These are phyloP conservation scores for Cremastinae sp. DNA, from an alignment of 2,888 invertebrate genomes.

Conservation along the genomic window DNA sequence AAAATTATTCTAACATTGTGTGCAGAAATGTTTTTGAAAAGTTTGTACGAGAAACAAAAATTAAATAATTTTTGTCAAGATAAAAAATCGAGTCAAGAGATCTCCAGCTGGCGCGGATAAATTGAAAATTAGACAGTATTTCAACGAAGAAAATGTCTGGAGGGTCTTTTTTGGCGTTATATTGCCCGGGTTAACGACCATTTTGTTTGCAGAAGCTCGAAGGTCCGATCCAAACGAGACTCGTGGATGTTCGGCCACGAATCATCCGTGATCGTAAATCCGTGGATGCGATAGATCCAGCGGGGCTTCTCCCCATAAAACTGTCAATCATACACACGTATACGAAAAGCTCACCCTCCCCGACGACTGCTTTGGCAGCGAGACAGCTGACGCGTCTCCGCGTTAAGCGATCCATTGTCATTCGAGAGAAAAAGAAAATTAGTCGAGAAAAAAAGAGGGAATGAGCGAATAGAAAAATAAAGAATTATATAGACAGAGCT, in stretches of 20 bases:
- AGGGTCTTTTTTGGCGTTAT: neutral
- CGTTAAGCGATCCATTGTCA: conserved; percentile 76
- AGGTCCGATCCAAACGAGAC: conserved; percentile 13
- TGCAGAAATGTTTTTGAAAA: no score
- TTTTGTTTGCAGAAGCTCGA: conserved; percentile 19
- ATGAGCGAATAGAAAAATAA: neutral
- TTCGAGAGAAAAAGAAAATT: conserved; percentile 36
- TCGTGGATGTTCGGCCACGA: conserved; percentile 66
- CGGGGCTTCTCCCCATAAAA: conserved; percentile 73
- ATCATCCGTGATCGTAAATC: conserved; percentile 69
- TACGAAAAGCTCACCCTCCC: conserved; percentile 65
- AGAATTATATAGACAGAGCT: conserved; percentile 9
- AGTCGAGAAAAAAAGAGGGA: conserved; percentile 1
- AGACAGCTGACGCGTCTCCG: conserved; percentile 76
- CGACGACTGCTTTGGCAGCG: conserved; percentile 56
- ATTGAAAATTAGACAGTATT: neutral
- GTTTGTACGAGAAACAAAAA: no score
- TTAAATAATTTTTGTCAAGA: no score
- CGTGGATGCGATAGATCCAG: conserved; percentile 65
- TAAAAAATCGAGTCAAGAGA: no score
- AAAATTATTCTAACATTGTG: no score
- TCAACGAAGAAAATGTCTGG: conserved; percentile 11
- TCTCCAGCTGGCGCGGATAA: no score
- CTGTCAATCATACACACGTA: conserved; percentile 76
- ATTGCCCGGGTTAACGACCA: conserved; percentile 1